These are phyloP conservation scores for Sphaeramia orbicularis DNA, from an alignment of 2,797 vertebrate species.

Conservation along the genomic window DNA sequence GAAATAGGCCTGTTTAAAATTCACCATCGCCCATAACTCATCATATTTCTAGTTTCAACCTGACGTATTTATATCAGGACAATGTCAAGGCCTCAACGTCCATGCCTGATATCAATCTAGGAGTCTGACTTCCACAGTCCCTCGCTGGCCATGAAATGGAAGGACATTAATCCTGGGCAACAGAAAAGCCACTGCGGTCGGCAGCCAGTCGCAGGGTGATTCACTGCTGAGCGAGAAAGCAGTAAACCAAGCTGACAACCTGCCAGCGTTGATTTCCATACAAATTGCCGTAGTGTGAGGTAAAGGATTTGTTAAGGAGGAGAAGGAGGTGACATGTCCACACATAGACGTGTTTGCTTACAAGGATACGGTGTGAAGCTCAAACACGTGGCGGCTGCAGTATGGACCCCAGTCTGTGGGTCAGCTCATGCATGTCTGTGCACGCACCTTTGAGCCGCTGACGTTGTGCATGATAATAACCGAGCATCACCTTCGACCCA, in stretches of 20 bases:
- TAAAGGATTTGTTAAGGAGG: conserved; percentile 49
- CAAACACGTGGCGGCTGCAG: conserved; percentile 18
- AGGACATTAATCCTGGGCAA: conserved; percentile 71
- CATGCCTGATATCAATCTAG: conserved; percentile 65
- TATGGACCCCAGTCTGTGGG: conserved; percentile 5
- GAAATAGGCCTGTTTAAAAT: conserved; percentile 64
- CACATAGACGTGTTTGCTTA: conserved; percentile 52
- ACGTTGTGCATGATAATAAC: conserved; percentile 4
- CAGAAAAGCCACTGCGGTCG: conserved; percentile 46
- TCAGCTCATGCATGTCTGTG: conserved; percentile 18
- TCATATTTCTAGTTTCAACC: conserved; percentile 53
- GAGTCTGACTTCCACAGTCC: conserved; percentile 62
- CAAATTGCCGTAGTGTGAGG: conserved; percentile 62
- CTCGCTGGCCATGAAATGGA: conserved; percentile 65
- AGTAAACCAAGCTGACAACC: conserved; percentile 69
- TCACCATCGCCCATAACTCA: conserved; percentile 61
- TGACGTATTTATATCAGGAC: conserved; percentile 74
- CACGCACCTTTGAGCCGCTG: conserved; percentile 10
- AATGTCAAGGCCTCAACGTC: conserved; percentile 69
- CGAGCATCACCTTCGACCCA: conserved; percentile 46
- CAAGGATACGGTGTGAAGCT: conserved; percentile 41
- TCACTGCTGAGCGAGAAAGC: conserved; percentile 72
- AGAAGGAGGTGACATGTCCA: conserved; percentile 54
- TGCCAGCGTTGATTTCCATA: conserved; percentile 70
- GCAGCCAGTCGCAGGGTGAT: conserved; percentile 61